Evolutionary conservation across 2,888 invertebrate genomes (phyloP).

Genomic region (Stegophylla sp.): DNA sequence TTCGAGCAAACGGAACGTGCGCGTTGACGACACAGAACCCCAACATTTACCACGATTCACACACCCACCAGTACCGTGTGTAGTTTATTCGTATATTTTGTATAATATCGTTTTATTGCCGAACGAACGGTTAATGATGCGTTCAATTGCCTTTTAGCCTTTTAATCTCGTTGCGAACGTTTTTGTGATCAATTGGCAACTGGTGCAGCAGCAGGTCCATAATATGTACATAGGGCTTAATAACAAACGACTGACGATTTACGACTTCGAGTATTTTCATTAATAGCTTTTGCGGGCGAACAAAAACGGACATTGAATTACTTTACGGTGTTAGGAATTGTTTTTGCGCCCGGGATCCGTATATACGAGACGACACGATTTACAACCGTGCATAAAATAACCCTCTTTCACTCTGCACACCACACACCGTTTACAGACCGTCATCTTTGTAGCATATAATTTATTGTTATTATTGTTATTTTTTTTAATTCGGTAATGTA

Average conservation of each 20-base stretch:
- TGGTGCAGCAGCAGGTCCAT: too few relatives aligned
- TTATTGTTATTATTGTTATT: constrained; percentile 10
- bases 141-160: constrained; percentile 47
- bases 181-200: background rate
- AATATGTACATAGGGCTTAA: constrained; percentile 14
- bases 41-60: background rate
- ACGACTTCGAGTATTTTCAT: constrained; percentile 45
- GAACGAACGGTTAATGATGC: constrained; percentile 35
- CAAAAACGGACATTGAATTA: constrained; percentile 41
- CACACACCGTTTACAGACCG: background rate
- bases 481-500: background rate
- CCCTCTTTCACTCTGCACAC: background rate
- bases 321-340: constrained; percentile 39
- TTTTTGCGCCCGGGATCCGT: background rate
- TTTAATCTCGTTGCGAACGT: constrained; percentile 32
- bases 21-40: background rate
- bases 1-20: constrained; percentile 12
- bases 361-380: constrained; percentile 22
- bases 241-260: constrained; percentile 50
- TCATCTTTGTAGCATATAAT: background rate
- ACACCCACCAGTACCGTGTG: too few relatives aligned
- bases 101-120: constrained; percentile 22
- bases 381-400: constrained; percentile 18
- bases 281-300: constrained; percentile 38
- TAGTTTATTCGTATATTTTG: constrained; percentile 2